Evolutionary conservation across 2,888 invertebrate genomes (phyloP).

Genomic region (Eupithecia subfuscata): DNA sequence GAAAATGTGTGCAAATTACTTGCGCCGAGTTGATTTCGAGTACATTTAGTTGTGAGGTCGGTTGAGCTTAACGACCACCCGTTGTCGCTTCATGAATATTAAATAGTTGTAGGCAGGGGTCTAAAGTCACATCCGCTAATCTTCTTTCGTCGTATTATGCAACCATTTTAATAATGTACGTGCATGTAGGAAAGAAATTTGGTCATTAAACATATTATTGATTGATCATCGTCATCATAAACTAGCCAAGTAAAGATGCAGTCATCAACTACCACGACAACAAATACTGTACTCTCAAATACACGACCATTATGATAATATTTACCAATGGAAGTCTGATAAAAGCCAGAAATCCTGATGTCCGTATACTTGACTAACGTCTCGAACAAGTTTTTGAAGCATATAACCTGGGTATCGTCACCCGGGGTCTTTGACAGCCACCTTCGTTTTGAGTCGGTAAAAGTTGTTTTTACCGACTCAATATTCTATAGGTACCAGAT

Average conservation of each 20-base stretch:
- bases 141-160: conserved; percentile 49
- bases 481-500: no score
- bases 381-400: no score
- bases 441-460: no score
- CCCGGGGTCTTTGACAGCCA: no score
- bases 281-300: background rate
- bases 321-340: background rate
- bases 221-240: background rate
- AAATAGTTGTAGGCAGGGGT: conserved; percentile 53
- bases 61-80: conserved; percentile 57
- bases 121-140: conserved; percentile 55
- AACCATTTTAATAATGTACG: conserved; percentile 34
- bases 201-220: background rate
- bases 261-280: background rate
- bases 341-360: no score
- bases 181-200: background rate
- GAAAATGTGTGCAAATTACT: conserved; percentile 39
- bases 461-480: no score
- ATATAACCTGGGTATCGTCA: no score
- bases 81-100: conserved; percentile 64
- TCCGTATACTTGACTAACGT: no score
- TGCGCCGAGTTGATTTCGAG: conserved; percentile 45
- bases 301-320: background rate
- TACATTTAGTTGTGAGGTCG: conserved; percentile 48
- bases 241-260: background rate